A percentile compares a stretch with the other conserved stretches of the same genome.
phyloP scores from a whole-genome alignment of 2,888 invertebrate genomes.

The Melangyna quadrimaculata region DNA sequence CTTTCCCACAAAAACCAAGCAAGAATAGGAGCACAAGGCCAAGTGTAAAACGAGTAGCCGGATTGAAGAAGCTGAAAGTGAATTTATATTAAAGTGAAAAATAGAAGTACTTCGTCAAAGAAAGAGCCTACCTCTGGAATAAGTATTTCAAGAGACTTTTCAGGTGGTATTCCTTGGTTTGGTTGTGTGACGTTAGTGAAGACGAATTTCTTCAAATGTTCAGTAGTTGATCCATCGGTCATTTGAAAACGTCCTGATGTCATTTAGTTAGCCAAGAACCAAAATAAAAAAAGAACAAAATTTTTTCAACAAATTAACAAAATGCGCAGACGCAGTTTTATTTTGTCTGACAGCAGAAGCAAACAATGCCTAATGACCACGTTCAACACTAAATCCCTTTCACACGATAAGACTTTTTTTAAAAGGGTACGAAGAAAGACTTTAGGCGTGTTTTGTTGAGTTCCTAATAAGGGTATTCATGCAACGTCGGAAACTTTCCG shows the following conservation, averaged over 20 bases:
- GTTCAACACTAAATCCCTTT: neutral
- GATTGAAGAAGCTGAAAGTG: slow-evolving; percentile 87
- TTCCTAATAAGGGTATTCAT: too few species aligned
- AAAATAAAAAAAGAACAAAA: slow-evolving; percentile 4
- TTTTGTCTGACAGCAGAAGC: neutral
- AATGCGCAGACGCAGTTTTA: slow-evolving; percentile 37
- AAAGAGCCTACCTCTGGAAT: slow-evolving; percentile 87
- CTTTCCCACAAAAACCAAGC: slow-evolving; percentile 92
- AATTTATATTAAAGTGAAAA: slow-evolving; percentile 75
- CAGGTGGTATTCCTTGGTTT: slow-evolving; percentile 83
- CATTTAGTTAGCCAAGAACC: slow-evolving; percentile 74
- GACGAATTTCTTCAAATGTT: slow-evolving; percentile 91
- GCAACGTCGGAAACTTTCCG: too few species aligned
- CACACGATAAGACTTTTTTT: neutral
- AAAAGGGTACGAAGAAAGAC: too few species aligned
- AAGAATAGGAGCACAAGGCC: slow-evolving; percentile 96
- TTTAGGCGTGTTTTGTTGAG: too few species aligned
- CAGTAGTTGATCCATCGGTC: slow-evolving; percentile 83
- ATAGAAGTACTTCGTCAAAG: neutral
- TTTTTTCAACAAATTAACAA: neutral
- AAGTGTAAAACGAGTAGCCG: slow-evolving; percentile 96
- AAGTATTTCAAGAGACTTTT: slow-evolving; percentile 89
- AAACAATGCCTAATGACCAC: too few species aligned
- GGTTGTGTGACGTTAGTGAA: slow-evolving; percentile 85
- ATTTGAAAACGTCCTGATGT: slow-evolving; percentile 81